Conservation (phyloP, 1,140 invertebrate species). For the Cydia strobilella region DNA sequence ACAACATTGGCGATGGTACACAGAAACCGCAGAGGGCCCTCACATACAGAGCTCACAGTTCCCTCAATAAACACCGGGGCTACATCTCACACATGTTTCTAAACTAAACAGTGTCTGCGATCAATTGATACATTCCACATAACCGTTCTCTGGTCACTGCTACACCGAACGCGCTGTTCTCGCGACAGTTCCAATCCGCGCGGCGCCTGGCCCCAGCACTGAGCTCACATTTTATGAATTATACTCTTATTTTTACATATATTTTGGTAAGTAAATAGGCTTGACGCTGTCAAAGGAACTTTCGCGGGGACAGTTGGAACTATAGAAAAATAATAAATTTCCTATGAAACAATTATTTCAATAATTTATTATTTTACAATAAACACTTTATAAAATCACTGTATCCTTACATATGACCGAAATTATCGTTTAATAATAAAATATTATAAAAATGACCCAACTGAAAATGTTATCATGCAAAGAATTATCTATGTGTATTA, state of each 20-base stretch:
- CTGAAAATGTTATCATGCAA: constrained; percentile 28
- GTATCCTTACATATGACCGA: constrained; percentile 63
- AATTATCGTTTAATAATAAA: constrained; percentile 42
- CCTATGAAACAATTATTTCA: constrained; percentile 56
- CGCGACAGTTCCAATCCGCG: neutral
- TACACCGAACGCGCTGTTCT: constrained; percentile 1
- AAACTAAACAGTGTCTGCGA: neutral
- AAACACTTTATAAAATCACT: constrained; percentile 69
- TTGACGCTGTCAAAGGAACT: neutral
- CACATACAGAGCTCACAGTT: neutral
- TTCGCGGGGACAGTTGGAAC: constrained; percentile 19
- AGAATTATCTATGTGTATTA: constrained; percentile 22
- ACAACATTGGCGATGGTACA: neutral
- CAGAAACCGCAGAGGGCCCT: constrained; percentile 3
- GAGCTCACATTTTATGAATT: too few species aligned
- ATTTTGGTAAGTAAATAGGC: constrained; percentile 8
- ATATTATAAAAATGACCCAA: constrained; percentile 20
- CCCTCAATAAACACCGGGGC: neutral
- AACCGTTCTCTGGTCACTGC: constrained; percentile 19
- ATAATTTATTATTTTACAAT: constrained; percentile 67
- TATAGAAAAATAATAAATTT: constrained; percentile 44
- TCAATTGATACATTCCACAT: neutral
- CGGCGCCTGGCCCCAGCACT: neutral
- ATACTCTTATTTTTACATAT: too few species aligned
- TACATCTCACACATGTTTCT: neutral